These are phyloP conservation scores for Synergus umbraculus DNA, from an alignment of 2,888 invertebrate genomes.

Conservation along the genomic window DNA sequence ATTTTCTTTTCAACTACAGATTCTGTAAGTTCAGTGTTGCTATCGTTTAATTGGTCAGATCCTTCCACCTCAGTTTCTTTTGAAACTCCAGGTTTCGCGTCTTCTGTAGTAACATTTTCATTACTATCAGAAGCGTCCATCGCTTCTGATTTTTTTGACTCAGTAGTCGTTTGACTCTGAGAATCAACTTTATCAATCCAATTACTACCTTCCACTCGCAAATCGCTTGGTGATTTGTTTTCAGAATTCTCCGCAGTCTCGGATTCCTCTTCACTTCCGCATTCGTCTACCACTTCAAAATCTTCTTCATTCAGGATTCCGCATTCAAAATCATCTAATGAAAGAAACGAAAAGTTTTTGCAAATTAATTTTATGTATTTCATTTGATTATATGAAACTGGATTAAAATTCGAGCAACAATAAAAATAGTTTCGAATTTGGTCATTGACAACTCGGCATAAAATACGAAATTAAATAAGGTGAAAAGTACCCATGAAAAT, in stretches of 20 bases:
- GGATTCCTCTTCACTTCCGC: neutral
- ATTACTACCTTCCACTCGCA: neutral
- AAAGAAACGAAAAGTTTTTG: neutral
- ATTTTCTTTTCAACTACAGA: neutral
- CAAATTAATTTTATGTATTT: neutral
- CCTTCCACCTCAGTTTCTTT: neutral
- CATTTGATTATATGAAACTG: neutral
- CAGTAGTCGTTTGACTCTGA: neutral
- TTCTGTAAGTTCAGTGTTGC: neutral
- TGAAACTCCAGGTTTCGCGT: neutral
- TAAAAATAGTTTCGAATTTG: neutral
- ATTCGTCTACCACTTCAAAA: conserved; percentile 6
- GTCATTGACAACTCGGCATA: neutral
- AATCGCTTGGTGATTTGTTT: conserved; percentile 1
- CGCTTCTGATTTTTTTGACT: neutral
- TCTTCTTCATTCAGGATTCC: neutral
- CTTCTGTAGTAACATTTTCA: neutral
- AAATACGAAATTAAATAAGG: neutral
- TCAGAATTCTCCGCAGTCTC: neutral
- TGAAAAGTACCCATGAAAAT: neutral
- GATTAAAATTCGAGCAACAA: neutral
- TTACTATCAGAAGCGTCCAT: neutral
- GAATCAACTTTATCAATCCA: neutral
- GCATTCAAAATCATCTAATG: neutral
- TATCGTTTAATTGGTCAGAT: neutral